Conservation (phyloP, 2,888 invertebrate genomes). For the Epistrophe eligans region DNA sequence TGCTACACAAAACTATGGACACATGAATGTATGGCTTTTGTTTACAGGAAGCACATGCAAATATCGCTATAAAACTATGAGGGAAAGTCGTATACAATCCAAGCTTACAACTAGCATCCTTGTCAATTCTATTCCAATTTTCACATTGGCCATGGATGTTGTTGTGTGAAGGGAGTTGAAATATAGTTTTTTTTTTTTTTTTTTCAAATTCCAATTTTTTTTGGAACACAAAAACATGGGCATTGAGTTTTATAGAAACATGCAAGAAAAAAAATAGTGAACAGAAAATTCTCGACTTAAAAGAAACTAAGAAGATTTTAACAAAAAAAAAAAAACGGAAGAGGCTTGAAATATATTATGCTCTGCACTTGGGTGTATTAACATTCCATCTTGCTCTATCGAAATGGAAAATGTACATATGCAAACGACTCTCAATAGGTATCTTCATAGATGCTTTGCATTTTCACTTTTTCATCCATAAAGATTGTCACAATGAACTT, state of each 20-base stretch:
- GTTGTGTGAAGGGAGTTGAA: constrained; percentile 27
- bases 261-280: not conserved
- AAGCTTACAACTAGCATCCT: constrained; percentile 65
- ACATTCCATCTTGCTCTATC: not conserved
- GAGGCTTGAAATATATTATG: not conserved
- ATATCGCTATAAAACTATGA: constrained; percentile 59
- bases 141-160: constrained; percentile 55
- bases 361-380: constrained; percentile 2
- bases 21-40: constrained; percentile 70
- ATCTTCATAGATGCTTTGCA: not conserved
- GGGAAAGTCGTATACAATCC: constrained; percentile 64
- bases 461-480: constrained; percentile 14
- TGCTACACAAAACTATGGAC: constrained; percentile 48
- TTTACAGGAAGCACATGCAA: constrained; percentile 65
- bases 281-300: not conserved
- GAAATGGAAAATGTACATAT: not conserved
- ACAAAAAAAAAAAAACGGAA: not conserved
- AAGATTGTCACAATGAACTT: not conserved
- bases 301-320: constrained; percentile 4
- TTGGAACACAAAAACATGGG: constrained; percentile 51
- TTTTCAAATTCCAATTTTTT: too few relatives aligned
- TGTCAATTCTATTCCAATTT: constrained; percentile 68
- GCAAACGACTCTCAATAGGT: not conserved
- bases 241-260: constrained; percentile 49
- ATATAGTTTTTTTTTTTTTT: constrained; percentile 2